A percentile compares a stretch with the other conserved stretches of the same genome.
These are phyloP conservation scores for Orthonevra nobilis DNA, from an alignment of 2,888 invertebrate genomes.

Conservation along the genomic window DNA sequence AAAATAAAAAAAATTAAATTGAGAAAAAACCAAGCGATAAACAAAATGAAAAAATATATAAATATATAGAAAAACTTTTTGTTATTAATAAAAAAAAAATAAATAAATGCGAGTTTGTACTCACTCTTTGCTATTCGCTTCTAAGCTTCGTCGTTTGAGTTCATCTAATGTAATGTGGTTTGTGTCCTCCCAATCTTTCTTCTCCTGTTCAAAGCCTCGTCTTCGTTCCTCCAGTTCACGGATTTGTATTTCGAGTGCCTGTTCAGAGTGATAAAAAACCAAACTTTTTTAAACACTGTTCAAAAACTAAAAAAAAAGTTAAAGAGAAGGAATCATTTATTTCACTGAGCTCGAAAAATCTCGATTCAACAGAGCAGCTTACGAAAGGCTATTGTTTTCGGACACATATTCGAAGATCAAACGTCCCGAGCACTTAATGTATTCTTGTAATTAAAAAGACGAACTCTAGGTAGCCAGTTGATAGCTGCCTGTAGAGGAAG, in stretches of 20 bases:
- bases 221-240: constrained; percentile 95
- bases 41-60: constrained; percentile 17
- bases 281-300: no score
- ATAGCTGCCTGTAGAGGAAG: no score
- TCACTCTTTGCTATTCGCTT: constrained; percentile 94
- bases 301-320: no score
- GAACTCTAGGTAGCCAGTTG: no score
- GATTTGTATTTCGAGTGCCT: constrained; percentile 91
- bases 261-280: neutral
- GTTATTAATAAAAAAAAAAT: constrained; percentile 4
- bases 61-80: constrained; percentile 1
- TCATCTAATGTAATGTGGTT: constrained; percentile 95
- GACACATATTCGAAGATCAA: no score
- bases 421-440: no score
- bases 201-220: constrained; percentile 91
- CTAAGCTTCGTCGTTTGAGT: constrained; percentile 91
- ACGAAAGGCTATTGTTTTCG: no score
- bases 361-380: no score
- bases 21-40: constrained; percentile 45
- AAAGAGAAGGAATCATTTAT: no score
- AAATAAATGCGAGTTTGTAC: constrained; percentile 76
- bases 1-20: constrained; percentile 29
- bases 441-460: no score
- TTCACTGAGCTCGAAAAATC: no score
- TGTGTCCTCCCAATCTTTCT: constrained; percentile 92